Evolutionary conservation across 2,888 invertebrate species (phyloP), one percentile per base, ranked within the genome.

Genomic region (Macrophya alboannulata): DNA sequence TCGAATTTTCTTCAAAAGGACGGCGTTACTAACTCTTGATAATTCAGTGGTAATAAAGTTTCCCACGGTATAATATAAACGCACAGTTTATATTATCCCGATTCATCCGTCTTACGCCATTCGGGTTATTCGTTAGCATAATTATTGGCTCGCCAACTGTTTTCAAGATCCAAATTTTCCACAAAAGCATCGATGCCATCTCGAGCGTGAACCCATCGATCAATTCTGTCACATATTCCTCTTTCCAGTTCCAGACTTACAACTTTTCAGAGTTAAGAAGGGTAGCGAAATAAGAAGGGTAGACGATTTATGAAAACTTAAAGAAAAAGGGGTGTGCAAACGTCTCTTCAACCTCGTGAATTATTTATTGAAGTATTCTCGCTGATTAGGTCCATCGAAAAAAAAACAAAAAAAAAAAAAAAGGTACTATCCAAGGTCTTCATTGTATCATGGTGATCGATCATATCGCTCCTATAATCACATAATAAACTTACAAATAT

Each of bases 11-110:
- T n/a, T 9, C 0, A 21, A 17, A 43, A n/a, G n/a, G 9, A 72
- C 15, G n/a, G 6, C 21, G 10, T 68, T 31, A 21, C 72, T 15
- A 45, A 45, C 25, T 21, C 43, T 62, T 43, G 4, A 59, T 12
- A 25, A 74, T 43, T 4, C 10, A 45, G n/a, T 10, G 43, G 45
- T 45, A 48, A 62, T 59, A 59, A 62, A 81, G 48, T 59, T 81
- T 62, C 62, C 6, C 40, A 6, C 2, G 25, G n/a, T n/a, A 31
- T 0, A 76, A 15, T 12, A 1, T 12, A 17, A 72, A 43, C 17
- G 8, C 45, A 43, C n/a, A 43, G 15, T 72, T 72, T n/a, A 72
- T 72, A 68, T 31, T n/a, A 40, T 12, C 9, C 51, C 31, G 45
- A 45, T 74, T 45, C 37, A 45, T 74, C n/a, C 21, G 12, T 76